Base-by-base conservation (phyloP, 2,888 invertebrate species). In the Thymelicus lineola region DNA sequence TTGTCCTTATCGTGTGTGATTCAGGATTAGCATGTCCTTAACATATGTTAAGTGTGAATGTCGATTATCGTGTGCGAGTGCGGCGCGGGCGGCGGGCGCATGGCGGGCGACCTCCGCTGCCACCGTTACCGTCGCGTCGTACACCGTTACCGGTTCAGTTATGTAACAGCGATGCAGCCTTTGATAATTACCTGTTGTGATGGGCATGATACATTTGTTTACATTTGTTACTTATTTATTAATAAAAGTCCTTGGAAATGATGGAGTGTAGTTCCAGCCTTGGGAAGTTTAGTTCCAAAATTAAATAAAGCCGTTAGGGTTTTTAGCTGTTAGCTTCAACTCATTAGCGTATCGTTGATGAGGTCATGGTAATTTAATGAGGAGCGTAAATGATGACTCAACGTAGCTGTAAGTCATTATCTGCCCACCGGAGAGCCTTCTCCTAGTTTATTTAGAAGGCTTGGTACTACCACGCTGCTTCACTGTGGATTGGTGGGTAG, bases 61-160 rank as follows among this genome's bases (percentile, higher is more conserved):
- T 38, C 42, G 20, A 60, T 65, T 48, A 53, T 60, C 66, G 64
- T 35, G 38, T 55, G 53, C 66, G 59, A 72, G 65, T 66, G 1
- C 36, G 15, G 62, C 61, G 9, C 48, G 36, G 15, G 1, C 35
- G 38, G 42, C 42, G 42, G 7, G 38, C 38, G 42, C 12, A 10
- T 12, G 42, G 10, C 42, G 28, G 28, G 28, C 14, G 28, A 28
- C 61, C 42, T 1, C 60, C 45, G 48, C 71, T 20, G 70, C 61
- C 73, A 73, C 78, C 77, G 78, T 77, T 78, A 73, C 36, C 61
- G 71, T 68, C 74, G 57, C 46, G 53, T n/a, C 10, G 55, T 28
- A 36, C 73, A 80, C 79, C 79, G 82, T 80, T 82, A 82, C 75
- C 75, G 77, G 78, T 80, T 81, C 80, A 72, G 79, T 81, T 80